A percentile compares a stretch with the other conserved stretches of the same genome.
Conservation (phyloP, 2,797 vertebrate species). For the Microcaecilia unicolor region DNA sequence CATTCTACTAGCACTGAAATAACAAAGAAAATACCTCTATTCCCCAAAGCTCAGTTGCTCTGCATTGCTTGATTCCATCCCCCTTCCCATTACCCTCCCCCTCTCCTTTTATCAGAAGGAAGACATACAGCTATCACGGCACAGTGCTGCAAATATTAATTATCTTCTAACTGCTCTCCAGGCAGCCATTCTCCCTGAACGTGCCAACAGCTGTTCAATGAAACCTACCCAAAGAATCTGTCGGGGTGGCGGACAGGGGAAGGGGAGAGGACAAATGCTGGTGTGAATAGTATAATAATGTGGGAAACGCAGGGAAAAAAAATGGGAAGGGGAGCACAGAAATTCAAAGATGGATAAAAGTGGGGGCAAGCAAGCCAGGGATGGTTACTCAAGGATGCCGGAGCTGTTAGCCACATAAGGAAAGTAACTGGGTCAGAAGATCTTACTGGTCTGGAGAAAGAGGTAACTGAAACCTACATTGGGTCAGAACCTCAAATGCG, state of each 20-base stretch:
- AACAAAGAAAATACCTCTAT: too few species aligned
- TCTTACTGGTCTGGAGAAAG: too few species aligned
- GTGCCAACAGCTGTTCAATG: conserved; percentile 48
- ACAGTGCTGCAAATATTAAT: conserved; percentile 61
- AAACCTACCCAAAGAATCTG: conserved; percentile 17
- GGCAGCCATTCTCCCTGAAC: conserved; percentile 45
- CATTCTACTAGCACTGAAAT: too few species aligned
- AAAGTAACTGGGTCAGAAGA: too few species aligned
- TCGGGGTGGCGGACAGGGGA: accelerated
- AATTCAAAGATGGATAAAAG: too few species aligned
- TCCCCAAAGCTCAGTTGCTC: background rate
- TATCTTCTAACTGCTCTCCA: conserved; percentile 61
- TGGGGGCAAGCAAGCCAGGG: too few species aligned
- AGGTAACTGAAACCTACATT: too few species aligned
- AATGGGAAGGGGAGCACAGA: too few species aligned
- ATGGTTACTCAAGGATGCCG: too few species aligned
- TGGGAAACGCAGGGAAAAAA: background rate
- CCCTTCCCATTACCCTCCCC: background rate
- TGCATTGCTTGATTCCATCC: background rate
- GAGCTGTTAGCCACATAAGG: too few species aligned
- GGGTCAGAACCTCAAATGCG: too few species aligned
- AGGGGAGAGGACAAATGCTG: accelerated
- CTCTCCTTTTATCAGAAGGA: conserved; percentile 34
- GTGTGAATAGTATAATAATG: background rate
- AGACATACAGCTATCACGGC: conserved; percentile 44